These are phyloP conservation scores for Peromyscus nudipes DNA, from an alignment of 2,797 vertebrate species.

Conservation along the genomic window DNA sequence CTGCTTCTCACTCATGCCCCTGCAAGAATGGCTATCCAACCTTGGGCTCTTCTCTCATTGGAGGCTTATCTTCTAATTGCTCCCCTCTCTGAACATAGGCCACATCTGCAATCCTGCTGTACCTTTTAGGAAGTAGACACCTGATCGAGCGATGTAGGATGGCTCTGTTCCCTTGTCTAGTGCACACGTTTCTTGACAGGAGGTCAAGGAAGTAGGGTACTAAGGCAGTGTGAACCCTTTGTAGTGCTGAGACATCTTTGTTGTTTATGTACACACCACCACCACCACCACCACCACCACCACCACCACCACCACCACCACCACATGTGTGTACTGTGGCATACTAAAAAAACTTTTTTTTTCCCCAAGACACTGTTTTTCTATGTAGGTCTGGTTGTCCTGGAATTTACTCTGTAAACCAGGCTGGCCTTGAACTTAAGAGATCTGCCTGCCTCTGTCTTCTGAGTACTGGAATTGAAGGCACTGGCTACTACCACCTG, in stretches of 20 bases:
- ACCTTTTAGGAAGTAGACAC: background rate
- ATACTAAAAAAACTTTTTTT: background rate
- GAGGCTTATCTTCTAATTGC: background rate
- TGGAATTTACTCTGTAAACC: background rate
- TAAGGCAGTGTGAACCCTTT: background rate
- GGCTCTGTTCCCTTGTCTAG: background rate
- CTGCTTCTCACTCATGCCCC: constrained; percentile 1
- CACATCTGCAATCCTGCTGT: background rate
- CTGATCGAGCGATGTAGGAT: background rate
- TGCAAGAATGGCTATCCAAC: background rate
- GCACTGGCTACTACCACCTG: background rate
- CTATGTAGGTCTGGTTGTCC: background rate
- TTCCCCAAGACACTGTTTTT: background rate
- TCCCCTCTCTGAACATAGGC: background rate
- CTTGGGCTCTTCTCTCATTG: background rate
- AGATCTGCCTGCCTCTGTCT: background rate
- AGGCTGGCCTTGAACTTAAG: background rate
- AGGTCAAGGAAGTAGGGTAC: background rate
- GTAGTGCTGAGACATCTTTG: constrained; percentile 20
- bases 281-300: background rate
- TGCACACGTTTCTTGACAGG: background rate
- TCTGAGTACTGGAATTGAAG: background rate
- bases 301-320: background rate
- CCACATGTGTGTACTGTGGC: background rate
- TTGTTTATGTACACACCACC: background rate